A percentile compares a stretch with the other conserved stretches of the same genome.
Conservation (phyloP, 2,888 invertebrate genomes). For the Pegoplata infirma region DNA sequence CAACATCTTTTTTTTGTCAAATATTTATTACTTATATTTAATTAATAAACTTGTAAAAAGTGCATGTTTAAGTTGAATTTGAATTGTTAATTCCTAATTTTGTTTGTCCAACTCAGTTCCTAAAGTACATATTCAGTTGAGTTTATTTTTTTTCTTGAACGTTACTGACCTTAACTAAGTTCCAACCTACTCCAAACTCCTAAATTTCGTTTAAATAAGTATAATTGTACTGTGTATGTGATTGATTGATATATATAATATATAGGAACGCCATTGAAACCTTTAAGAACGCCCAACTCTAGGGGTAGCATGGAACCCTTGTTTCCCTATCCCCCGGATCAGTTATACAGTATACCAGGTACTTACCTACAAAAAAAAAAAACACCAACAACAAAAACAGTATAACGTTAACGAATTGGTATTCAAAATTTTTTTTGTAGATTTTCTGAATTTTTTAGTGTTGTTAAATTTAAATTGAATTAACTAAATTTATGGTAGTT, state of each 20-base stretch:
- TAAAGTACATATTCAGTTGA: conserved; percentile 1
- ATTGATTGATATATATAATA: conserved; percentile 40
- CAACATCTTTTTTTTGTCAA: conserved; percentile 1
- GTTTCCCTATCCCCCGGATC: conserved; percentile 78
- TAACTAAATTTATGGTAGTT: conserved; percentile 5
- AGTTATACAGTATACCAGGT: conserved; percentile 79
- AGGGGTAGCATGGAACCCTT: conserved; percentile 78
- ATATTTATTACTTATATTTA: conserved; percentile 12
- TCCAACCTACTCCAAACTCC: not conserved
- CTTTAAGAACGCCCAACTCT: conserved; percentile 78
- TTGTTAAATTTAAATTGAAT: not conserved
- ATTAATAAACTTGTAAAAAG: not conserved
- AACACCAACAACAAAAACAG: not conserved
- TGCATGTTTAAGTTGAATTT: conserved; percentile 51
- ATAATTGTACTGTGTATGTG: conserved; percentile 51
- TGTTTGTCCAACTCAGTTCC: not conserved
- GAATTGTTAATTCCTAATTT: conserved; percentile 8
- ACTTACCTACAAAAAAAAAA: conserved; percentile 64
- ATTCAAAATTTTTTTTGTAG: not conserved
- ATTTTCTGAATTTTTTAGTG: not conserved
- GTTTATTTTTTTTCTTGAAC: conserved; percentile 13
- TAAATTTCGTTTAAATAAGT: conserved; percentile 7
- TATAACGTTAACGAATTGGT: not conserved
- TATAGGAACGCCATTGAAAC: conserved; percentile 78
- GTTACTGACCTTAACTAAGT: not conserved